Base-by-base conservation (phyloP, 2,113 vertebrate species). In the Gymnorhina tibicen region DNA sequence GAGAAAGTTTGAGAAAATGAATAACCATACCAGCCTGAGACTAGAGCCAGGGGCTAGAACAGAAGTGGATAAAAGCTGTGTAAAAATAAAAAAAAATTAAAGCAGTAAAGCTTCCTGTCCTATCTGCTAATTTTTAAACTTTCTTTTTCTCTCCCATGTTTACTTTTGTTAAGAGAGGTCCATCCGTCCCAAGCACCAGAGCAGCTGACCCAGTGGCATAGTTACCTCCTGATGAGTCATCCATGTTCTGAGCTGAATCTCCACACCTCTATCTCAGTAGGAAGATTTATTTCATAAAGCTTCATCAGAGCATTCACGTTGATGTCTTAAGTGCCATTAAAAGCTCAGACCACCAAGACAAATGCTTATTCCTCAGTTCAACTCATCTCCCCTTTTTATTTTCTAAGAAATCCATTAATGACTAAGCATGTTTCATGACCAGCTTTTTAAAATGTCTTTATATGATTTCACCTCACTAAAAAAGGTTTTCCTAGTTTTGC, bases 1-100 rank as follows among this genome's bases (percentile, higher is more conserved):
- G 95, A 96, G 96, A 96, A 96, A 96, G 95, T 94, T 77, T 84
- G 79, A 92, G 86, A 95, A 84, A 73, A 62, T 59, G 42, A 84
- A 92, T 92, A 93, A 90, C 58, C 49, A 18, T 75, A 83, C 60
- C 39, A 91, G 68, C 47, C 55, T 86, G 75, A 4, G 5, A 95
- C 60, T 60, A 78, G 76, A 75, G 86, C 72, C 55, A 84, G 26
- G 32, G 62, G 82, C 60, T 72, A 85, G 52, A 68, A 86, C 13
- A 81, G 26, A 88, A 14, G 8, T 28, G 24, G 21, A 67, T 83
- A 66, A 94, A 90, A 87, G 26, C 60, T 68, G 30, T 37, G 26
- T 56, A 32, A 77, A 84, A 68, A 47, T 53, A 10, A 44, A 37
- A 21, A 46, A 37, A 44, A 60, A 42, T 66, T 37, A 44, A 66